These are phyloP conservation scores for Alosa alosa DNA, from an alignment of 2,113 vertebrate genomes.

Conservation along the genomic window DNA sequence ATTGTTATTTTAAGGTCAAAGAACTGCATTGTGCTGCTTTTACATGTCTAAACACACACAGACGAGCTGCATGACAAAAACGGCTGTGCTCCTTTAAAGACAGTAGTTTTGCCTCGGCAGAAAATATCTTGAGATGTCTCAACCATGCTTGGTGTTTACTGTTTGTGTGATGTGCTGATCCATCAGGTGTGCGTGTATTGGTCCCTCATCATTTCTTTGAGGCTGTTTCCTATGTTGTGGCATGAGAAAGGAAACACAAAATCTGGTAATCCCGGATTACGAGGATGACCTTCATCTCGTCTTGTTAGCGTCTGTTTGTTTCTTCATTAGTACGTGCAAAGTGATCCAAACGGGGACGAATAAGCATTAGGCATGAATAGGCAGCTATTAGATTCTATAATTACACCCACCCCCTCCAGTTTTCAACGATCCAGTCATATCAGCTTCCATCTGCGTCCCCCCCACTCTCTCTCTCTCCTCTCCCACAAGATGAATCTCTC, in stretches of 20 bases:
- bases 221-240: background rate
- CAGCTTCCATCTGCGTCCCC: slow-evolving; percentile 73
- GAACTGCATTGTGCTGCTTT: too few relatives aligned
- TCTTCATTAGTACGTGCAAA: background rate
- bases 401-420: slow-evolving; percentile 59
- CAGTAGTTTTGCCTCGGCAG: background rate
- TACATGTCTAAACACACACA: background rate
- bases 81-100: background rate
- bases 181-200: background rate
- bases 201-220: background rate
- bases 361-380: slow-evolving; percentile 37
- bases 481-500: slow-evolving; percentile 33
- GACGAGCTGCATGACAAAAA: background rate
- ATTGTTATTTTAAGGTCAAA: too few relatives aligned
- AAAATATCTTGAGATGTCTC: background rate
- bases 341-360: background rate
- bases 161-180: background rate
- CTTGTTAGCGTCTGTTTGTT: background rate
- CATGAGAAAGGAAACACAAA: background rate
- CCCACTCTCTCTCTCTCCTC: slow-evolving; percentile 49
- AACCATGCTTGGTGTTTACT: background rate
- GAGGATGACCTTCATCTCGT: background rate
- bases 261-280: background rate
- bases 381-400: slow-evolving; percentile 63
- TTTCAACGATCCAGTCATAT: slow-evolving; percentile 62